phyloP scores from a whole-genome alignment of 2,888 invertebrate species.

The Strigamia transsilvanica region DNA sequence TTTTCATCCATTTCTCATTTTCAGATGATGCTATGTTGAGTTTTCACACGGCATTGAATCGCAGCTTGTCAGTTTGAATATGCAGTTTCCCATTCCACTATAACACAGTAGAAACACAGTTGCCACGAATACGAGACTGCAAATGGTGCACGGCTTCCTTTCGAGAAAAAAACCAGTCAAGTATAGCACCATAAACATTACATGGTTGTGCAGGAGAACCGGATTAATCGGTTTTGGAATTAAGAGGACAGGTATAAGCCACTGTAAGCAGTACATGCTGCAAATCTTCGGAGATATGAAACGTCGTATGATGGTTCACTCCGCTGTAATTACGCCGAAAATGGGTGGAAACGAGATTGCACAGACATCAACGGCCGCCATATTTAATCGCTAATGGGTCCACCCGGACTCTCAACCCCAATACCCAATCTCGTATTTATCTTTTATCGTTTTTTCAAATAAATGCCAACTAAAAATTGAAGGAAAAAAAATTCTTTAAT shows the following conservation, averaged over 20 bases:
- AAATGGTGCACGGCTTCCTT: slow-evolving; percentile 96
- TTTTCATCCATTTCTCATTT: neutral
- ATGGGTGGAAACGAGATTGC: neutral
- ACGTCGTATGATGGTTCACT: neutral
- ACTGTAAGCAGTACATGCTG: slow-evolving; percentile 94
- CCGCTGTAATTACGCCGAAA: neutral
- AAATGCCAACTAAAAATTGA: too few species aligned
- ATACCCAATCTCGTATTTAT: neutral
- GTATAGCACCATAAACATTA: slow-evolving; percentile 97
- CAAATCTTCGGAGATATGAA: neutral
- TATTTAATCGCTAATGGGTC: neutral
- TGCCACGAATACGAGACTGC: slow-evolving; percentile 91
- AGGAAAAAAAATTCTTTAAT: too few species aligned
- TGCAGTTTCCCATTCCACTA: slow-evolving; percentile 92
- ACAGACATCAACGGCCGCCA: neutral
- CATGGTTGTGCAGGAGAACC: slow-evolving; percentile 92
- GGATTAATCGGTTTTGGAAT: slow-evolving; percentile 98
- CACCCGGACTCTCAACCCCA: neutral
- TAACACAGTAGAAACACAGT: slow-evolving; percentile 95
- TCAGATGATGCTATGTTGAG: neutral
- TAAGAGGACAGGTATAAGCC: slow-evolving; percentile 94
- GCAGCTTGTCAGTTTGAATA: slow-evolving; percentile 87
- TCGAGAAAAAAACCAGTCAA: slow-evolving; percentile 96
- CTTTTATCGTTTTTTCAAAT: neutral
- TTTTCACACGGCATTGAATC: slow-evolving; percentile 68